A percentile compares a stretch with the other conserved stretches of the same genome.
phyloP scores from a whole-genome alignment of 2,797 vertebrate genomes.

The Forpus xanthops region DNA sequence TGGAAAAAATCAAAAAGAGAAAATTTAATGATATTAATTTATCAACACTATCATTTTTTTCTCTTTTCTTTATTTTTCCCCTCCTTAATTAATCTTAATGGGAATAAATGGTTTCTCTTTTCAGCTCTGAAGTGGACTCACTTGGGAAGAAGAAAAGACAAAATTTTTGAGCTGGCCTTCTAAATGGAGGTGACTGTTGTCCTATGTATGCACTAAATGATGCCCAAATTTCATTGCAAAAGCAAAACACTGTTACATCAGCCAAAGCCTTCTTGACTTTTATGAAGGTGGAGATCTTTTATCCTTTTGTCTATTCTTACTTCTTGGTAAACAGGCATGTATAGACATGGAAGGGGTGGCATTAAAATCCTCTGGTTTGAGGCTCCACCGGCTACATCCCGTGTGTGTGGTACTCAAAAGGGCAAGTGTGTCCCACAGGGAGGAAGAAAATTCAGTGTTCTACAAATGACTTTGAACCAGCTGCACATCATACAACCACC shows the following conservation, averaged over 20 bases:
- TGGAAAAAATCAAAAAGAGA: not conserved
- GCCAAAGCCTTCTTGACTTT: not conserved
- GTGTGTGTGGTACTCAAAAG: conserved; percentile 26
- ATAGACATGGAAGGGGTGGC: not conserved
- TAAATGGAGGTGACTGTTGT: not conserved
- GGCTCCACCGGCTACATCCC: not conserved
- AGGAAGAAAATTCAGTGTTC: conserved; percentile 26
- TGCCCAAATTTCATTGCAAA: not conserved
- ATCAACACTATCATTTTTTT: not conserved
- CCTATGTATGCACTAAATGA: not conserved
- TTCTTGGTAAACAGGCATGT: not conserved
- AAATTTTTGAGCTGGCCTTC: not conserved
- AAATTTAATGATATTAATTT: not conserved
- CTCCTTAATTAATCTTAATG: not conserved
- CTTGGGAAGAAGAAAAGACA: not conserved
- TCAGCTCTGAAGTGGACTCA: not conserved
- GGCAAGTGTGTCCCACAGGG: conserved; percentile 53
- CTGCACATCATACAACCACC: conserved; percentile 46
- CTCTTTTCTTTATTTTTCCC: not conserved
- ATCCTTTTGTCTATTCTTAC: not conserved
- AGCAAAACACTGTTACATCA: not conserved
- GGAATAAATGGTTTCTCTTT: conserved; percentile 10
- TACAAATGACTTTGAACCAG: conserved; percentile 58
- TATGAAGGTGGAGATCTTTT: not conserved
- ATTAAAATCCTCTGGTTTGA: conserved; percentile 14